Evolutionary conservation across 2,113 vertebrate genomes (phyloP), one percentile per base, ranked within the genome.

Genomic region (Tamias sibiricus): DNA sequence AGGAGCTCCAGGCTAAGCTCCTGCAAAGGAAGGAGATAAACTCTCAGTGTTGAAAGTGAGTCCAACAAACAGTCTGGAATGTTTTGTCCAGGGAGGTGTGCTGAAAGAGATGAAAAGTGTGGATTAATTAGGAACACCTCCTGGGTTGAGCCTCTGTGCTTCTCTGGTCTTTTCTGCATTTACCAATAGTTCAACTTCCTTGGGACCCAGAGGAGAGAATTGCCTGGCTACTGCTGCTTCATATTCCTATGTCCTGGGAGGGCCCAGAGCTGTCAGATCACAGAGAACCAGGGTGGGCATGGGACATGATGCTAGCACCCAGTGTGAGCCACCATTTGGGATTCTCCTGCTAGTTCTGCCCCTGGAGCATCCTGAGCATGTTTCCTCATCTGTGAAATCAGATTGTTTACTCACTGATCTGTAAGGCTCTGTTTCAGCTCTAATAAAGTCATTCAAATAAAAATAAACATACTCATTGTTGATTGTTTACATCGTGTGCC

Each of bases 371-470:
- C 26, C 37, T 68, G 62, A 93, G 54, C 40, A 8, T 17, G 19
- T 71, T 90, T 93, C 64, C 71, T 95, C 37, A 35, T 49, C 52
- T 92, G 90, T 87, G 81, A 81, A 71, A 69, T 88, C 44, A 80
- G 71, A 30, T 66, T 17, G 35, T 47, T 80, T 74, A 49, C 52
- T 40, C 32, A 26, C 28, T 37, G n/a, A 57, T 82, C 47, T 93
- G 28, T 13, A 66, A 54, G 75, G 54, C 30, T 59, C 40, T 64
- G 64, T 49, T 68, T 91, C 28, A 76, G 28, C 17, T 62, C 35
- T 76, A 3, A 14, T 19, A 26, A 7, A 76, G 42, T 42, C 79
- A 68, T 66, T 57, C 49, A 66, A 85, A 44, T 79, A 82, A 84
- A 35, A 92, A 68, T 68, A 75, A 66, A 69, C 35, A 17, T 28